These are phyloP conservation scores for Nematopogon swammerdamellus DNA, from an alignment of 2,888 invertebrate genomes.

Conservation along the genomic window DNA sequence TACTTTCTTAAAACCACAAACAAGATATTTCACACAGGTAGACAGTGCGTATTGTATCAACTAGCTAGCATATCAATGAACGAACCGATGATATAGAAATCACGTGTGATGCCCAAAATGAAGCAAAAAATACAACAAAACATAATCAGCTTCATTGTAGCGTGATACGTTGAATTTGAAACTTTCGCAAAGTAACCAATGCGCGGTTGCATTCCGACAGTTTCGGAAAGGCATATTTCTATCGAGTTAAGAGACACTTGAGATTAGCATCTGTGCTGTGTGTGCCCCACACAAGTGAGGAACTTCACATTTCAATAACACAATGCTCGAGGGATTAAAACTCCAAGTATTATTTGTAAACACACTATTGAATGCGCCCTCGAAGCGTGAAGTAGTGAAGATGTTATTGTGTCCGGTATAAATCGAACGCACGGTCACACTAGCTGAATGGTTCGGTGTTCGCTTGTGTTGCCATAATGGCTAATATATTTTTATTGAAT, in stretches of 20 bases:
- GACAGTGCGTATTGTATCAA: too few relatives aligned
- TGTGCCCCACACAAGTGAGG: constrained; percentile 24
- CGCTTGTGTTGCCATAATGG: constrained; percentile 26
- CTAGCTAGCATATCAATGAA: too few relatives aligned
- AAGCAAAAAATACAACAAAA: not conserved
- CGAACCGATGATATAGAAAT: too few relatives aligned
- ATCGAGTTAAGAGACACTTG: constrained; percentile 53
- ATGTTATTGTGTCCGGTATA: not conserved
- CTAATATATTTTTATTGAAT: constrained; percentile 33
- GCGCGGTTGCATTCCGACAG: constrained; percentile 21
- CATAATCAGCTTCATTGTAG: not conserved
- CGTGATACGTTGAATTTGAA: constrained; percentile 30
- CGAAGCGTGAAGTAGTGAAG: not conserved
- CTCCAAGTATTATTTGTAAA: constrained; percentile 54
- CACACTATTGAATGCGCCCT: constrained; percentile 36
- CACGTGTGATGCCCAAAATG: too few relatives aligned
- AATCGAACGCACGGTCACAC: constrained; percentile 24
- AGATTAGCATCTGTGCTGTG: constrained; percentile 56
- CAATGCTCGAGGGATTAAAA: constrained; percentile 43
- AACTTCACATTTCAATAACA: constrained; percentile 40
- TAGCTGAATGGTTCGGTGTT: constrained; percentile 22
- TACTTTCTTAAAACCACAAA: too few relatives aligned
- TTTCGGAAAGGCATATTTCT: constrained; percentile 38
- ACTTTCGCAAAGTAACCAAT: constrained; percentile 23
- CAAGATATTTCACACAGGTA: too few relatives aligned